Evolutionary conservation across 2,888 invertebrate genomes (phyloP).

Genomic region (Pristionchus fissidentatus): DNA sequence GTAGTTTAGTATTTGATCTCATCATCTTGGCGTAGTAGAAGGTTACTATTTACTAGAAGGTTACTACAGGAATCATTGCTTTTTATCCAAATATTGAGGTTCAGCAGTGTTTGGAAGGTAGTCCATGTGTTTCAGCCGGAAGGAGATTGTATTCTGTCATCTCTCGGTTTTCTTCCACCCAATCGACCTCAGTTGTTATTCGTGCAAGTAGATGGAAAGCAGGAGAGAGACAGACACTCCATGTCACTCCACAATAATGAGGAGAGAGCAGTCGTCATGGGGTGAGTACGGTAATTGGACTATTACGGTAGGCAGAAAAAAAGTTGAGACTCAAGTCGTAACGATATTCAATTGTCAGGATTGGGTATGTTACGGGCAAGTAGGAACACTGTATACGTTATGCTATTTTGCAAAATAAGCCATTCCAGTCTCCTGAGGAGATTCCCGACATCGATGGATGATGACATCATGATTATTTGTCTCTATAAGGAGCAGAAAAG

Average conservation of each 20-base stretch:
- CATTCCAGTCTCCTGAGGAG: neutral
- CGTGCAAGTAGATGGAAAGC: neutral
- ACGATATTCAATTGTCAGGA: no score
- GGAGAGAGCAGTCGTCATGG: no score
- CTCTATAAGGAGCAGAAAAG: slow-evolving; percentile 11
- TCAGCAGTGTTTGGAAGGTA: neutral
- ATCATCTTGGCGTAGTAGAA: neutral
- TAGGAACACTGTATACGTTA: neutral
- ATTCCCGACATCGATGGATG: neutral
- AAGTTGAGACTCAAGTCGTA: no score
- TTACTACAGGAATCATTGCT: neutral
- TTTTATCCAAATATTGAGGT: neutral
- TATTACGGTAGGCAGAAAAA: neutral
- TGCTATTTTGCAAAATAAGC: no score
- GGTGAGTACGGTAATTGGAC: no score
- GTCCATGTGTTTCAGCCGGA: neutral
- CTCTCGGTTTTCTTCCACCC: neutral
- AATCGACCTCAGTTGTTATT: neutral
- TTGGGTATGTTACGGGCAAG: no score
- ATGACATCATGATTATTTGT: slow-evolving; percentile 7
- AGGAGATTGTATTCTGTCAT: neutral
- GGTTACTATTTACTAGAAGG: neutral
- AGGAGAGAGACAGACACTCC: neutral
- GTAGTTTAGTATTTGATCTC: neutral
- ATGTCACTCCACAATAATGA: neutral